Base-by-base conservation (phyloP, 1,140 invertebrate species). In the Drosophila kanapiae region DNA sequence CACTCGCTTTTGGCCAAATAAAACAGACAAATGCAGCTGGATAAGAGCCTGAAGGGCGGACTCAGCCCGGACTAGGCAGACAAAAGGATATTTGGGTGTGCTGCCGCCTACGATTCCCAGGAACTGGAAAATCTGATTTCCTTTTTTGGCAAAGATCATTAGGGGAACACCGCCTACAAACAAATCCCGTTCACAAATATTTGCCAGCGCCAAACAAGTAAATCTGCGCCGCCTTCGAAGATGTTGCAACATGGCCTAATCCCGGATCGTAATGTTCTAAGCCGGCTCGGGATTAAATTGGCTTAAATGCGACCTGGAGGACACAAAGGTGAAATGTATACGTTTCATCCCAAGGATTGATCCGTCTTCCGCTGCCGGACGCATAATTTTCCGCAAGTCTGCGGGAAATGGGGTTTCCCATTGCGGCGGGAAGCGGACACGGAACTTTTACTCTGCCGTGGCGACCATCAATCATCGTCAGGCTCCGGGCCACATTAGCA, bases 191-290 rank as follows among this genome's bases (percentile, higher is more conserved):
- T 58, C 53, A 18, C 71, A 84, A 87, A 80, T 90, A 84, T 90
- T 90, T 88, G 78, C 77, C 54, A 54, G 69, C 38, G 16, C 6
- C 67, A 56, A 74, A 82, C 63, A 65, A 57, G 58, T 64, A 77
- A 87, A 68, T 83, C 80, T 74, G 75, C 1, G 49, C 49, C 58
- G 59, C 33, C 51, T 31, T 53, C 48, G 72, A 83, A 75, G 77
- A 87, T 87, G 77, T 72, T 87, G 77, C 81, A 88, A 88, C 80
- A 90, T 81, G 75, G 80, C 85, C 76, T 90, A 90, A 75, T 71
- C 54, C 80, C 40, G 53, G 84, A 80, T 82, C 82, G 78, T 60
- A 76, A 84, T 59, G 43, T 65, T 31, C 61, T 85, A 86, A 86
- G 82, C 75, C 69, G 42, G 68, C 35, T 38, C 33, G 60, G 74